phyloP scores from a whole-genome alignment of 2,888 invertebrate species.

The Drosophila formosana region DNA sequence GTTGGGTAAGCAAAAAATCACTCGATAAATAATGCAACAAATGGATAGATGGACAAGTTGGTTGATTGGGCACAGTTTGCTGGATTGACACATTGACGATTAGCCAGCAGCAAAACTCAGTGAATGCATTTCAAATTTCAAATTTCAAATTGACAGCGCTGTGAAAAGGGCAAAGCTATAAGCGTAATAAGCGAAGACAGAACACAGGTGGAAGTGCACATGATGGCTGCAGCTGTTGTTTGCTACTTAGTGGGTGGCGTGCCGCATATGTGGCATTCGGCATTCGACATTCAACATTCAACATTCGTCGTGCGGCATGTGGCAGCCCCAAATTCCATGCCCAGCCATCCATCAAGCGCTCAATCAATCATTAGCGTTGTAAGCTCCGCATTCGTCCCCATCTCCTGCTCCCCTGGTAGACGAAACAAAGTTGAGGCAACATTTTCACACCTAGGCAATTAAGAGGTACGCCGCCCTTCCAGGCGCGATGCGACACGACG shows the following conservation, averaged over 20 bases:
- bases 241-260: conserved; percentile 11
- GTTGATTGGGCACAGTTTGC: conserved; percentile 19
- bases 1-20: conserved; percentile 8
- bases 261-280: conserved; percentile 27
- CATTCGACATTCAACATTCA: conserved; percentile 17
- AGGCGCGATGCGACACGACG: not conserved
- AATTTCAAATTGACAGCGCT: conserved; percentile 54
- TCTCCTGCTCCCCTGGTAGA: not conserved
- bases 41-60: conserved; percentile 8
- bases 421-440: conserved; percentile 26
- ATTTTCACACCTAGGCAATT: conserved; percentile 77
- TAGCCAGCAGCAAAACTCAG: conserved; percentile 13
- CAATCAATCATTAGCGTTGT: conserved; percentile 73
- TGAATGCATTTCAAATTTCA: conserved; percentile 53
- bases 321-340: conserved; percentile 26
- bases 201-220: conserved; percentile 69
- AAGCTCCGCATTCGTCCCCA: conserved; percentile 41
- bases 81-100: conserved; percentile 35
- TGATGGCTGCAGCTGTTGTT: conserved; percentile 80
- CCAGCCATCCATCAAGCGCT: conserved; percentile 71
- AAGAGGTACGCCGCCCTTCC: conserved; percentile 40
- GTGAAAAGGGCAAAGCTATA: conserved; percentile 76
- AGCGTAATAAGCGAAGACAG: conserved; percentile 57
- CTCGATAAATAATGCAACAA: conserved; percentile 52
- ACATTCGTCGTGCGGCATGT: conserved; percentile 25